Evolutionary conservation across 2,797 vertebrate species (phyloP).

Genomic region (Lycodopsis pacificus): DNA sequence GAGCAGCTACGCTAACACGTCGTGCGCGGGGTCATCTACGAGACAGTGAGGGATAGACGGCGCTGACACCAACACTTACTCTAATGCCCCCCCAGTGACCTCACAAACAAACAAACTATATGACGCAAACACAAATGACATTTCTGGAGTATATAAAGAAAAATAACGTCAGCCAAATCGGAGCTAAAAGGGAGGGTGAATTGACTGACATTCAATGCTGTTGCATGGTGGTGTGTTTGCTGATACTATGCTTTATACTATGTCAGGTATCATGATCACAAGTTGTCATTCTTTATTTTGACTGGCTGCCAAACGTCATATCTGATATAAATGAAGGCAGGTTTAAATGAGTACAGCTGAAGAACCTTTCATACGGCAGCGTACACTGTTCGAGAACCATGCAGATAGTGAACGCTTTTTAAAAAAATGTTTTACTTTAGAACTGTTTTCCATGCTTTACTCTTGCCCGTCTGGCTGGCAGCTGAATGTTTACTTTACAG

Average conservation of each 20-base stretch:
- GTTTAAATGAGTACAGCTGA: not conserved
- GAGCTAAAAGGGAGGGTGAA: not conserved
- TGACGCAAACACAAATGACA: not conserved
- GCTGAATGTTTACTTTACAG: not conserved
- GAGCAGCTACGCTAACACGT: constrained; percentile 49
- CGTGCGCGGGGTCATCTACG: constrained; percentile 30
- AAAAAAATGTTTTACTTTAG: no score
- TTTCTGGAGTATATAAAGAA: not conserved
- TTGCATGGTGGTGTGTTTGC: not conserved
- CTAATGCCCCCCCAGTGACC: not conserved
- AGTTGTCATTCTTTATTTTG: not conserved
- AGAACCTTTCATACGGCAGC: not conserved
- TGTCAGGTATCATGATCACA: not conserved
- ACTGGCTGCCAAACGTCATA: not conserved
- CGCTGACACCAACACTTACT: constrained; percentile 4
- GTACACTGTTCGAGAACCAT: not conserved
- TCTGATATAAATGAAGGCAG: not conserved
- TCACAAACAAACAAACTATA: constrained; percentile 8
- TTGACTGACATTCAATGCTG: not conserved
- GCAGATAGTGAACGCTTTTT: no score
- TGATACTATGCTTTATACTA: not conserved
- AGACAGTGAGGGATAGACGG: not conserved
- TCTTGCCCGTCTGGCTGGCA: not conserved
- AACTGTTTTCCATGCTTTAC: not conserved
- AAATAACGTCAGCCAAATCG: not conserved